Conservation (phyloP, 2,797 vertebrate genomes). For the Schizopygopsis pylzovi region DNA sequence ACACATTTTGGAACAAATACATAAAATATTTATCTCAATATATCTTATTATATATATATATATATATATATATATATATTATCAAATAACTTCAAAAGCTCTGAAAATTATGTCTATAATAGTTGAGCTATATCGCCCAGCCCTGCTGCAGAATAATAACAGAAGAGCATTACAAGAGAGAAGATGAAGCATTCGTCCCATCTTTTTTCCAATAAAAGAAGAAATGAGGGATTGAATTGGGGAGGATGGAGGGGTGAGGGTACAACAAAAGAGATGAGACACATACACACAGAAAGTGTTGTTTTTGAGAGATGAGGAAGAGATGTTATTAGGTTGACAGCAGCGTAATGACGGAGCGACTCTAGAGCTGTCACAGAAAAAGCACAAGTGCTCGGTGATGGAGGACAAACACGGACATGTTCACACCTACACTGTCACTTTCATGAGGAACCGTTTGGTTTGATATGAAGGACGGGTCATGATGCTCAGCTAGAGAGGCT, state of each 20-base stretch:
- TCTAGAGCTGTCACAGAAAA: slow-evolving; percentile 71
- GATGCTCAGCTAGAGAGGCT: neutral
- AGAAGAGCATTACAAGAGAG: slow-evolving; percentile 75
- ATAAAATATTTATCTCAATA: neutral
- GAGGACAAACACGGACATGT: slow-evolving; percentile 44
- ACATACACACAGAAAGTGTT: slow-evolving; percentile 54
- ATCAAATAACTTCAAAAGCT: neutral
- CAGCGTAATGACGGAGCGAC: slow-evolving; percentile 78
- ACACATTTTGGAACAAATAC: neutral
- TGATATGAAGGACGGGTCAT: slow-evolving; percentile 55
- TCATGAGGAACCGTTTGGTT: slow-evolving; percentile 57
- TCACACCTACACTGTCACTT: slow-evolving; percentile 41
- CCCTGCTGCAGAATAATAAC: slow-evolving; percentile 70
- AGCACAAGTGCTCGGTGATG: slow-evolving; percentile 40
- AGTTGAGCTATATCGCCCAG: slow-evolving; percentile 15
- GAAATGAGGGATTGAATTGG: slow-evolving; percentile 73
- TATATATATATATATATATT: neutral
- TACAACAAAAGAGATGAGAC: slow-evolving; percentile 65
- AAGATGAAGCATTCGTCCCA: slow-evolving; percentile 78
- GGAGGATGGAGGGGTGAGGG: slow-evolving; percentile 62
- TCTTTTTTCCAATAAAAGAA: slow-evolving; percentile 80
- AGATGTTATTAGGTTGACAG: slow-evolving; percentile 81
- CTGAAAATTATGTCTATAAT: slow-evolving; percentile 27
- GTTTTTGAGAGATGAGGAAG: slow-evolving; percentile 72
- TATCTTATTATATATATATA: too few relatives aligned